Evolutionary conservation across 2,888 invertebrate species (phyloP).

Genomic region (Phalera bucephala): DNA sequence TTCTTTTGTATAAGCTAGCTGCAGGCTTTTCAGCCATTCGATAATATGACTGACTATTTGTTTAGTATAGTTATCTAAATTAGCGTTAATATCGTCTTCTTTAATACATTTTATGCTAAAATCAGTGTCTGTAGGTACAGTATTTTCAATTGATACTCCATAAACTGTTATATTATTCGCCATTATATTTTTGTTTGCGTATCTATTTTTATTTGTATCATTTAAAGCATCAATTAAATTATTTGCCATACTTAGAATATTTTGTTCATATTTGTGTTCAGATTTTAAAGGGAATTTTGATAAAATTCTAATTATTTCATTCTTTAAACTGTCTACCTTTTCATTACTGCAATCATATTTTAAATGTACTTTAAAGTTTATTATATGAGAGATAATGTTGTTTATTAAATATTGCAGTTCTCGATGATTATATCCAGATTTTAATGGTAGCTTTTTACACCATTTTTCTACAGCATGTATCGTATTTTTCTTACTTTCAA

Average conservation of each 20-base stretch:
- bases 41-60: conserved; percentile 48
- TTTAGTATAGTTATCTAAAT: conserved; percentile 33
- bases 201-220: background rate
- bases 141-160: conserved; percentile 8
- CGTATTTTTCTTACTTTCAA: conserved; percentile 2
- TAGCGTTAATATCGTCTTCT: conserved; percentile 26
- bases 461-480: conserved; percentile 12
- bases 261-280: conserved; percentile 8
- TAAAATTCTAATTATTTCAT: conserved; percentile 14
- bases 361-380: conserved; percentile 3
- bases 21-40: conserved; percentile 47
- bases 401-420: conserved; percentile 11
- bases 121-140: conserved; percentile 7
- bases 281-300: conserved; percentile 7
- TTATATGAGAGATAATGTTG: conserved; percentile 12
- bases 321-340: conserved; percentile 5
- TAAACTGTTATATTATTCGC: conserved; percentile 8
- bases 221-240: conserved; percentile 4
- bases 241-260: conserved; percentile 8
- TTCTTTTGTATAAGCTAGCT: conserved; percentile 23
- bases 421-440: conserved; percentile 2
- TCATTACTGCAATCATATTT: background rate
- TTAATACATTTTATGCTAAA: conserved; percentile 17
- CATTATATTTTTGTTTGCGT: background rate
- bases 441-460: conserved; percentile 11